Evolutionary conservation across 2,888 invertebrate species (phyloP).

Genomic region (Cephonodes hylas): DNA sequence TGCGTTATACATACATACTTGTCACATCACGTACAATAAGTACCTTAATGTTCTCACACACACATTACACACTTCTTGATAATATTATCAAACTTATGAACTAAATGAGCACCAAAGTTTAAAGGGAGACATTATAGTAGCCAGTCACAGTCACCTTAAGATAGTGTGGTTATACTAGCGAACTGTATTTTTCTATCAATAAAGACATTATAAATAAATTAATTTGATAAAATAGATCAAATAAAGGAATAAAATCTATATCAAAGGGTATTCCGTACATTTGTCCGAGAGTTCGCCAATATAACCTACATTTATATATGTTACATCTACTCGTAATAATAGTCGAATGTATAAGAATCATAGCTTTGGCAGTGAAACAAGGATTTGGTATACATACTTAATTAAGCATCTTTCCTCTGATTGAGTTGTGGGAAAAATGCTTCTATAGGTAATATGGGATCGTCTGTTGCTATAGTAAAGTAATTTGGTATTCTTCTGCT

Average conservation of each 20-base stretch:
- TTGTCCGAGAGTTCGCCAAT: constrained; percentile 6
- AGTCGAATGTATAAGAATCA: constrained; percentile 19
- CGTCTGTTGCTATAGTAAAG: constrained; percentile 88
- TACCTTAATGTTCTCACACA: neutral
- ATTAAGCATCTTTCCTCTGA: constrained; percentile 79
- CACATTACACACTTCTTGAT: neutral
- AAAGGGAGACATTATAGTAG: constrained; percentile 18
- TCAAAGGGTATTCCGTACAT: too few relatives aligned
- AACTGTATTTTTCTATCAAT: neutral
- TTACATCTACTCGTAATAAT: constrained; percentile 11
- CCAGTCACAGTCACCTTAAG: constrained; percentile 20
- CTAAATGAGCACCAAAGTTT: constrained; percentile 54
- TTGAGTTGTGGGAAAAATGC: constrained; percentile 89
- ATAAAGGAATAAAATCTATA: too few relatives aligned
- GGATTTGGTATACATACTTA: constrained; percentile 62
- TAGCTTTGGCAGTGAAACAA: constrained; percentile 71
- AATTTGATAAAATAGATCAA: neutral
- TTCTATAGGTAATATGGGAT: constrained; percentile 90
- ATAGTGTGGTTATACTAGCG: constrained; percentile 4
- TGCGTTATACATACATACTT: constrained; percentile 24
- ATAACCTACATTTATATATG: neutral
- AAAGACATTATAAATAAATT: neutral
- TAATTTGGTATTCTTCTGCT: constrained; percentile 85
- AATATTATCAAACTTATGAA: constrained; percentile 29
- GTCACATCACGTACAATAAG: constrained; percentile 16